Conservation (phyloP, 2,888 invertebrate species). For the Platyscelio sp. region DNA sequence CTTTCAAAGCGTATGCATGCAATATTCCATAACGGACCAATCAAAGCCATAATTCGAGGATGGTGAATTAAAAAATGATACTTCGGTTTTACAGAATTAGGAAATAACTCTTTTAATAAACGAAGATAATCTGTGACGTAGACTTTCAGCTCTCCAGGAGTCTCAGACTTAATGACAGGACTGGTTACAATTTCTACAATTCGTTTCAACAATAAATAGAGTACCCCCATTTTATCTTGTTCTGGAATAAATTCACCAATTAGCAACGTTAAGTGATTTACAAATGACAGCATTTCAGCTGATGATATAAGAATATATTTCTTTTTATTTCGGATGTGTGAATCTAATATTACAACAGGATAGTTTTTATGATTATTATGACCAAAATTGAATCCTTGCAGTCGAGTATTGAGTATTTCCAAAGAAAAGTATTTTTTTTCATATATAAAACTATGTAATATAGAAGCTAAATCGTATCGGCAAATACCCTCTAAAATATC, state of each 20-base stretch:
- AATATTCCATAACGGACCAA: conserved; percentile 52
- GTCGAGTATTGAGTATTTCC: conserved; percentile 55
- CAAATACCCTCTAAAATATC: conserved; percentile 70
- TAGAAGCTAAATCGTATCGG: conserved; percentile 65
- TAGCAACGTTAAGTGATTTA: conserved; percentile 58
- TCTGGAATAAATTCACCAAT: conserved; percentile 62
- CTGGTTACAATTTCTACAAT: conserved; percentile 60
- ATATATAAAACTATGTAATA: conserved; percentile 69
- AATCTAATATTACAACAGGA: conserved; percentile 21
- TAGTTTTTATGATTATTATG: conserved; percentile 60
- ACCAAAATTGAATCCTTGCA: conserved; percentile 64
- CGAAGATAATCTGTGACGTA: conserved; percentile 58
- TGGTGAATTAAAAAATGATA: conserved; percentile 67
- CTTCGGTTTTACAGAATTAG: conserved; percentile 59
- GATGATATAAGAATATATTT: conserved; percentile 68
- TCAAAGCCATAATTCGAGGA: conserved; percentile 34
- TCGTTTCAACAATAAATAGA: conserved; percentile 55
- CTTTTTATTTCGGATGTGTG: conserved; percentile 40
- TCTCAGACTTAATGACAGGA: conserved; percentile 20
- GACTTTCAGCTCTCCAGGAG: conserved; percentile 18
- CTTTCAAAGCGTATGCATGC: conserved; percentile 62
- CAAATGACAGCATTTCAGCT: conserved; percentile 70
- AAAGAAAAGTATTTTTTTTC: conserved; percentile 64
- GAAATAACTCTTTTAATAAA: conserved; percentile 21
- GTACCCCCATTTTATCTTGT: conserved; percentile 56